Evolutionary conservation across 2,797 vertebrate genomes (phyloP).

Genomic region (Ispidina lecontei): DNA sequence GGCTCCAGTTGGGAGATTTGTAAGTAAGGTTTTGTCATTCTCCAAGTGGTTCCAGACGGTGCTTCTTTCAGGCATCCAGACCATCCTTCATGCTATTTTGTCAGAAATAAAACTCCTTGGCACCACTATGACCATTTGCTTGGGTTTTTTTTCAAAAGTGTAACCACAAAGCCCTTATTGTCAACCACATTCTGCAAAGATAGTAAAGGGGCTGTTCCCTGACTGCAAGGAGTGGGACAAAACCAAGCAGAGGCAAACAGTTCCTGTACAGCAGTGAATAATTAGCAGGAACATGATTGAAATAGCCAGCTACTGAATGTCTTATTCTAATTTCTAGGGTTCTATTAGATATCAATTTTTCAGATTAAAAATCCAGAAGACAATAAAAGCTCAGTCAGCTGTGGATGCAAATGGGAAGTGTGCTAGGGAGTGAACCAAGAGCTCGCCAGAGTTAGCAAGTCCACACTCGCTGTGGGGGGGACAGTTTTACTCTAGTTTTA

Average conservation of each 20-base stretch:
- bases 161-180: neutral
- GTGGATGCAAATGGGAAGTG: conserved; percentile 27
- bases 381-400: conserved; percentile 24
- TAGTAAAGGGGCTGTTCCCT: conserved; percentile 1
- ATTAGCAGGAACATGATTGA: neutral
- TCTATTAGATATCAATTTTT: conserved; percentile 9
- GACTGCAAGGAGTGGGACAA: neutral
- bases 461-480: conserved; percentile 63
- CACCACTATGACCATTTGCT: neutral
- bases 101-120: neutral
- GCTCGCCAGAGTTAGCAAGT: conserved; percentile 67
- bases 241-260: conserved; percentile 11
- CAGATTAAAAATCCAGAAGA: conserved; percentile 19
- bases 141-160: neutral
- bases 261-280: neutral
- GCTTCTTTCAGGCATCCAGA: neutral
- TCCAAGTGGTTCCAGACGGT: neutral
- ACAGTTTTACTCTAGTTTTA: conserved; percentile 62
- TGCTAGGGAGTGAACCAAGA: conserved; percentile 42
- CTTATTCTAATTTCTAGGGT: neutral
- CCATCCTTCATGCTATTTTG: neutral
- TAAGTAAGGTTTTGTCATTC: neutral
- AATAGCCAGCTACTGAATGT: neutral
- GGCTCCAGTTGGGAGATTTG: neutral
- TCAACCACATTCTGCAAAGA: neutral